Base-by-base conservation (phyloP, 1,140 invertebrate species). In the Sitobion miscanthi region DNA sequence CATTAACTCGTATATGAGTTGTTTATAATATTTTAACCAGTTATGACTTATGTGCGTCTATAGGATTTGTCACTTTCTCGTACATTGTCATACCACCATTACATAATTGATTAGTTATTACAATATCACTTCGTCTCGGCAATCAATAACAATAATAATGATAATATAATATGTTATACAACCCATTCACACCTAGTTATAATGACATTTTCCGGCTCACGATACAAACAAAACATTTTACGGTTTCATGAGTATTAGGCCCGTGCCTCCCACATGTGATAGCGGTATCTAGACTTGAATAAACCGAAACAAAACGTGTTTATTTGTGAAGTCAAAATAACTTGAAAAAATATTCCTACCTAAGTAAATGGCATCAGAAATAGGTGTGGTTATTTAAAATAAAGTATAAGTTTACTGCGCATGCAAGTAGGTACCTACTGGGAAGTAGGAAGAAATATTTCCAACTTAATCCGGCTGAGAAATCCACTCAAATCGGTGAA, bases 21-120 rank as follows among this genome's bases (percentile, higher is more conserved):
- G n/a, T 77, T 77, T 77, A 77, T 77, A 77, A 77, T 77, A 77
- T 77, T 77, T n/a, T 30, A 77, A 77, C 62, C n/a, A 77, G 14
- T n/a, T 77, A 17, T 23, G 21, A 62, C 1, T 30, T 62, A 11
- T 25, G 25, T 62, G 25, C n/a, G 9, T 62, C 30, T 77, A 17
- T n/a, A 77, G 30, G 62, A 77, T 20, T 77, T 77, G n/a, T 69
- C 62, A n/a, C 62, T 77, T 77, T 77, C n/a, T 77, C 62, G 5
- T 35, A 77, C 14, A 77, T 77, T 77, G 30, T 77, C 62, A 77
- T 77, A n/a, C n/a, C 9, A 8, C 62, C 25, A n/a, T 69, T n/a
- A 30, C 62, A 69, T 69, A 30, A 69, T 69, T 69, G 2, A 69
- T 69, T 69, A 30, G 8, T 11, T 62, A 62, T 62, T n/a, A 17